A percentile compares a stretch with the other conserved stretches of the same genome.
Conservation (phyloP, 2,888 invertebrate genomes). For the Lasius fuliginosus region DNA sequence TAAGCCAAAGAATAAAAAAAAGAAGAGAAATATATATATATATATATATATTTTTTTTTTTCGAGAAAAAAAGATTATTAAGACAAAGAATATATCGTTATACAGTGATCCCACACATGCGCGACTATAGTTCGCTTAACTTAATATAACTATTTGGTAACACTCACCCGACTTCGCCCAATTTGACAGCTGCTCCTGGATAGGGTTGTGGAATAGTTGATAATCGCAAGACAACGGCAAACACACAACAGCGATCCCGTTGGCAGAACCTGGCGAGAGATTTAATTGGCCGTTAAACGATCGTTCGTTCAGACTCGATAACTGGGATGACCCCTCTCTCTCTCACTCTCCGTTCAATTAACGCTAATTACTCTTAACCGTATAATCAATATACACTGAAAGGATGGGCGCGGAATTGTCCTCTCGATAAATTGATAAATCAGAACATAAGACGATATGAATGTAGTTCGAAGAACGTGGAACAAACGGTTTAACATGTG, state of each 20-base stretch:
- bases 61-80: not conserved
- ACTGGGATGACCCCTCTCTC: conserved; percentile 32
- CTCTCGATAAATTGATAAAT: conserved; percentile 53
- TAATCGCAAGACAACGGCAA: conserved; percentile 41
- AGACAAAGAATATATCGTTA: not conserved
- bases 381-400: conserved; percentile 61
- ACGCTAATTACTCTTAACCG: conserved; percentile 70
- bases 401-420: conserved; percentile 54
- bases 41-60: no score
- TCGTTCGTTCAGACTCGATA: conserved; percentile 57
- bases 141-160: conserved; percentile 6
- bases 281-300: conserved; percentile 75
- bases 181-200: conserved; percentile 17
- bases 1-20: not conserved
- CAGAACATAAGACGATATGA: not conserved
- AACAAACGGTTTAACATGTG: not conserved
- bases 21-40: not conserved
- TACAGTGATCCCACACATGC: not conserved
- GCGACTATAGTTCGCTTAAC: not conserved
- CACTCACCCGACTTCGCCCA: conserved; percentile 5
- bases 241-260: conserved; percentile 29
- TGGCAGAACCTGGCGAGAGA: conserved; percentile 55
- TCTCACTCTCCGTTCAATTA: conserved; percentile 65
- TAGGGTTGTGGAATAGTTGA: conserved; percentile 7
- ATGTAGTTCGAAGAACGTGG: not conserved